These are phyloP conservation scores for Lethrus apterus DNA, from an alignment of 1,140 invertebrate genomes.

Conservation along the genomic window DNA sequence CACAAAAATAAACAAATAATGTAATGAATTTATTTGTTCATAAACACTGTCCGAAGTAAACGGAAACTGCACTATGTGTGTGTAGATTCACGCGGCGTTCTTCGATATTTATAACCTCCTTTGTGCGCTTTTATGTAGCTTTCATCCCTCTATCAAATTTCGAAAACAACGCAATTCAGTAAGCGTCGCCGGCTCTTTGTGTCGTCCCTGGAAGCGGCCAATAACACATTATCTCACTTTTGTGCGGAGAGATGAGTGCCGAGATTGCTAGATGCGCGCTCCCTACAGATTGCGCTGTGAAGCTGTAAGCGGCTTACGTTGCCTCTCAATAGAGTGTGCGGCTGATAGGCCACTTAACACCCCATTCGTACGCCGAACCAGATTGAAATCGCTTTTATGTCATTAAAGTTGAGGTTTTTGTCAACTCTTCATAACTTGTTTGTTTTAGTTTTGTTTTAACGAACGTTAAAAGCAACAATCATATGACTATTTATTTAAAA, in stretches of 20 bases:
- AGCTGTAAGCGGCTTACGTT: constrained; percentile 14
- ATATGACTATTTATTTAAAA: no score
- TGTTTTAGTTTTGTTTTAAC: no score
- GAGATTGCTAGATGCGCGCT: constrained; percentile 19
- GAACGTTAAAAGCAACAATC: no score
- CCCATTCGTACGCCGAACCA: no score
- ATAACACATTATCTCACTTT: constrained; percentile 26
- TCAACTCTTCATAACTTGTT: no score
- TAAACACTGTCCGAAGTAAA: no score
- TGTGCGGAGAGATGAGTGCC: constrained; percentile 22
- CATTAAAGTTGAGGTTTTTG: no score
- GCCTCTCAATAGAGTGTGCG: constrained; percentile 7
- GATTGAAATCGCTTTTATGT: no score
- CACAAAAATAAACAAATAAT: no score
- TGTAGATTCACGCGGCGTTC: background rate
- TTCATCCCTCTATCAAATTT: constrained; percentile 24
- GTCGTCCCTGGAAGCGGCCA: constrained; percentile 17
- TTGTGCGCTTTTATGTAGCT: constrained; percentile 15
- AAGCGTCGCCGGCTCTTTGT: constrained; percentile 21
- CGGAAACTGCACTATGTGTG: no score
- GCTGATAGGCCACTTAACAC: constrained; percentile 12
- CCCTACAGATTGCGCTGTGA: constrained; percentile 5
- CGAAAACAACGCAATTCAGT: constrained; percentile 25
- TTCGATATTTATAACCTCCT: constrained; percentile 13
- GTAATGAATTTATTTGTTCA: no score